These are phyloP conservation scores for Spea bombifrons DNA, from an alignment of 2,113 vertebrate genomes.

Conservation along the genomic window DNA sequence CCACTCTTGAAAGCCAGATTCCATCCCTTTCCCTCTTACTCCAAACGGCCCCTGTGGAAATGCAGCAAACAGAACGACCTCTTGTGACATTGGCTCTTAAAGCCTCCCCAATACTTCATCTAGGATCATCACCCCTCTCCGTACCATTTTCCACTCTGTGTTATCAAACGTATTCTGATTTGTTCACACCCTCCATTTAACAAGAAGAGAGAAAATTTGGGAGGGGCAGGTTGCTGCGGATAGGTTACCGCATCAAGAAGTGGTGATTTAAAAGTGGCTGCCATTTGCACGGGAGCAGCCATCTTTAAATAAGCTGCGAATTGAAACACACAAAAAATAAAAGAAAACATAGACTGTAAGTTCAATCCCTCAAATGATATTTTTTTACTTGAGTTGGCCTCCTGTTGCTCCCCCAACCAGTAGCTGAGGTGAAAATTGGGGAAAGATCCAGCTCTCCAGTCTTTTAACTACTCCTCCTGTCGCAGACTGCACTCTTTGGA, in stretches of 20 bases:
- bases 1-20: slow-evolving; percentile 63
- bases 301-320: slow-evolving; percentile 29
- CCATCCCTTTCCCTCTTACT: slow-evolving; percentile 50
- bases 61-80: slow-evolving; percentile 34
- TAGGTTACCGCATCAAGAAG: background rate
- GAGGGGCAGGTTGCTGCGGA: slow-evolving; percentile 4
- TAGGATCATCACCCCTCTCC: background rate
- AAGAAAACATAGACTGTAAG: background rate
- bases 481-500: background rate
- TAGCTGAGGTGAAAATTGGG: slow-evolving; percentile 1
- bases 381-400: slow-evolving; percentile 23
- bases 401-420: background rate
- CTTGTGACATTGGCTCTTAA: slow-evolving; percentile 23
- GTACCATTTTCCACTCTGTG: slow-evolving; percentile 12
- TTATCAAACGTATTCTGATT: slow-evolving; percentile 10
- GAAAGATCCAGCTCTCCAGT: background rate
- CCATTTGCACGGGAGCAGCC: slow-evolving; percentile 27
- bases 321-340: slow-evolving; percentile 7
- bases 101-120: slow-evolving; percentile 13
- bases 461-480: background rate
- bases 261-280: slow-evolving; percentile 33
- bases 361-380: slow-evolving; percentile 4
- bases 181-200: background rate
- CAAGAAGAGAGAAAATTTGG: background rate
- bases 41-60: slow-evolving; percentile 44